Evolutionary conservation across 2,797 vertebrate species (phyloP), one percentile per base, ranked within the genome.

Genomic region (Sebastiscus tertius): DNA sequence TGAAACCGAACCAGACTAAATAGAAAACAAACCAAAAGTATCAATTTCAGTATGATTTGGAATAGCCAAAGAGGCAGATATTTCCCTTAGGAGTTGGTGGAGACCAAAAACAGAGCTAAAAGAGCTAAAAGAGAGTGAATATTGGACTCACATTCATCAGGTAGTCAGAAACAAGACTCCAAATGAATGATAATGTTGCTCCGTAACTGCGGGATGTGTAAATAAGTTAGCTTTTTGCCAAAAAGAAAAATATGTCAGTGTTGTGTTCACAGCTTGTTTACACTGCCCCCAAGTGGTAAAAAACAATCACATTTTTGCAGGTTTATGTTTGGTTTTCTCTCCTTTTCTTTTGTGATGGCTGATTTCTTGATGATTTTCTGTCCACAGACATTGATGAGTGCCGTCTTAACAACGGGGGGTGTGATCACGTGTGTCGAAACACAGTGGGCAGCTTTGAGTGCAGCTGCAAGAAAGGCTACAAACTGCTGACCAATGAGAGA

Each of bases 391-490:
- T 99, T 12, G 98, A 99, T 0, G 98, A 99, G 92, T 99, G 98
- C 72, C 97, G 96, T 55, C 92, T 97, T 75, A 98, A 97, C 95
- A 99, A 99, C 0, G 98, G 98, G 0, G 98, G 98, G 71, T 99
- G 98, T 26, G 98, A 99, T 88, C 98, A 99, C 71, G 97, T 98
- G 91, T 99, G 98, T 90, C 96, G 98, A 79, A 99, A 99, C 96
- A 99, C 98, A 0, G 98, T 99, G 88, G 98, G 98, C 87, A 99
- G 98, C 94, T 99, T 99, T 0, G 98, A 99, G 87, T 99, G 98
- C 96, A 98, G 98, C 96, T 99, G 98, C 95, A 98, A 96, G 95
- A 99, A 99, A 84, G 98, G 98, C 82, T 99, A 99, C 95, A 99
- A 99, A 89, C 96, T 99, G 80, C 96, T 99, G 91, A 99, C 98